Percentiles rank a stretch among this genome's conserved stretches.
phyloP scores from a whole-genome alignment of 2,113 vertebrate genomes.

The Zeus faber region DNA sequence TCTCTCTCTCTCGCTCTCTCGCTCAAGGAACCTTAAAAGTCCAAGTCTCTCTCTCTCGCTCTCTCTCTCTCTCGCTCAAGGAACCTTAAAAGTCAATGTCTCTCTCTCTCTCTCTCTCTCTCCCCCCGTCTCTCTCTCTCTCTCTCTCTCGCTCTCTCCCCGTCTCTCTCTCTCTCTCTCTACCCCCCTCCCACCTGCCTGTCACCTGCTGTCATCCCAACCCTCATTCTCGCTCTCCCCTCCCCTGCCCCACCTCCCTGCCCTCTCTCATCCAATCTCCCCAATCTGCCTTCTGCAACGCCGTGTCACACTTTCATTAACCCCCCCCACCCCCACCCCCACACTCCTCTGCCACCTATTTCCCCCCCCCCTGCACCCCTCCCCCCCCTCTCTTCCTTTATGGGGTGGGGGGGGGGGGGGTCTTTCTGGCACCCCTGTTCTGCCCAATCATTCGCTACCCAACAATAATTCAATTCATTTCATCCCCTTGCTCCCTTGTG shows the following conservation, averaged over 20 bases:
- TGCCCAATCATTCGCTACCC: slow-evolving; percentile 34
- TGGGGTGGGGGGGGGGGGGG: too few species aligned
- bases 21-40: too few species aligned
- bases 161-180: background rate
- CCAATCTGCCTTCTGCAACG: background rate
- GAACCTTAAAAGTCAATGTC: slow-evolving; percentile 24
- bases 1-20: too few species aligned
- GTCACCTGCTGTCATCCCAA: too few species aligned
- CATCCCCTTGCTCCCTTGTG: background rate
- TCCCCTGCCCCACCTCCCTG: background rate
- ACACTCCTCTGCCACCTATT: background rate
- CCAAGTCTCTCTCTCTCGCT: slow-evolving; percentile 15
- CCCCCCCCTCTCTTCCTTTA: background rate
- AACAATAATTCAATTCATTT: slow-evolving; percentile 29
- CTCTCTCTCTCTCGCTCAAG: slow-evolving; percentile 18
- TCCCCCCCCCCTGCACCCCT: background rate
- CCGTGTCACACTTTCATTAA: background rate
- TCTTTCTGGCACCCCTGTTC: too few species aligned
- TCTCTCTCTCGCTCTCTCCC: background rate
- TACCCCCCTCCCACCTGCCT: too few species aligned
- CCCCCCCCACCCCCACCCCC: background rate
- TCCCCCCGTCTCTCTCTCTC: slow-evolving; percentile 28
- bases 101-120: slow-evolving; percentile 29
- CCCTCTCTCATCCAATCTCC: background rate
- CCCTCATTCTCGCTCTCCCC: too few species aligned